Evolutionary conservation across 2,888 invertebrate species (phyloP).

Genomic region (Scaptomyza flava): DNA sequence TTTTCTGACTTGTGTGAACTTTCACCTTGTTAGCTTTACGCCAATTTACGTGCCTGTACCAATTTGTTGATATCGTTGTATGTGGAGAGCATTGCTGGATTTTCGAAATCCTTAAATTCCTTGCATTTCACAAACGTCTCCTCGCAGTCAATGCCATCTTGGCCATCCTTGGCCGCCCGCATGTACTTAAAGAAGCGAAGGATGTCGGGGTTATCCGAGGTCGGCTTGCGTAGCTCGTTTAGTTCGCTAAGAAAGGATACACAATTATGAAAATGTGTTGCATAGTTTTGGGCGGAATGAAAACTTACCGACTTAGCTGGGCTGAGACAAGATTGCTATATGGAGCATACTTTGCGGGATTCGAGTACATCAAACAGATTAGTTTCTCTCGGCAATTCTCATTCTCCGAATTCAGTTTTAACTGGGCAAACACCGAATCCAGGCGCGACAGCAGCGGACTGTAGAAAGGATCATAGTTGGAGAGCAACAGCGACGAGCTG

Average conservation of each 20-base stretch:
- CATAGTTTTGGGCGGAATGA: conserved; percentile 55
- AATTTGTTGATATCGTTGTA: conserved; percentile 95
- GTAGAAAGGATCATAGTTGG: conserved; percentile 95
- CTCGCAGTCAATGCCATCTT: conserved; percentile 91
- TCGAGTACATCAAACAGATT: conserved; percentile 94
- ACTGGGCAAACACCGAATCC: conserved; percentile 92
- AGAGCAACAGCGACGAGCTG: conserved; percentile 91
- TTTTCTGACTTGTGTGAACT: conserved; percentile 59
- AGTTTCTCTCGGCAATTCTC: conserved; percentile 92
- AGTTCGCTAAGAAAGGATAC: conserved; percentile 87
- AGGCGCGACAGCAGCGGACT: conserved; percentile 93
- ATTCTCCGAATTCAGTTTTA: conserved; percentile 88
- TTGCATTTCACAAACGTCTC: conserved; percentile 88
- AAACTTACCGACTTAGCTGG: conserved; percentile 91
- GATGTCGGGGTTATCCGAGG: conserved; percentile 94
- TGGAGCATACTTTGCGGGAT: conserved; percentile 94
- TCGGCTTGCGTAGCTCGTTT: conserved; percentile 93
- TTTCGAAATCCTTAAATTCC: conserved; percentile 87
- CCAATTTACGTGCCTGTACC: conserved; percentile 90
- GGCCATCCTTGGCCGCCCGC: conserved; percentile 94
- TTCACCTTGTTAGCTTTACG: conserved; percentile 46
- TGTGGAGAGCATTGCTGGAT: conserved; percentile 93
- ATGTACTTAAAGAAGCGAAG: conserved; percentile 95
- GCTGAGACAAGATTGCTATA: conserved; percentile 95
- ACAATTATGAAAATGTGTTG: conserved; percentile 25